phyloP scores from a whole-genome alignment of 2,113 vertebrate species.

The Syngnathus floridae region DNA sequence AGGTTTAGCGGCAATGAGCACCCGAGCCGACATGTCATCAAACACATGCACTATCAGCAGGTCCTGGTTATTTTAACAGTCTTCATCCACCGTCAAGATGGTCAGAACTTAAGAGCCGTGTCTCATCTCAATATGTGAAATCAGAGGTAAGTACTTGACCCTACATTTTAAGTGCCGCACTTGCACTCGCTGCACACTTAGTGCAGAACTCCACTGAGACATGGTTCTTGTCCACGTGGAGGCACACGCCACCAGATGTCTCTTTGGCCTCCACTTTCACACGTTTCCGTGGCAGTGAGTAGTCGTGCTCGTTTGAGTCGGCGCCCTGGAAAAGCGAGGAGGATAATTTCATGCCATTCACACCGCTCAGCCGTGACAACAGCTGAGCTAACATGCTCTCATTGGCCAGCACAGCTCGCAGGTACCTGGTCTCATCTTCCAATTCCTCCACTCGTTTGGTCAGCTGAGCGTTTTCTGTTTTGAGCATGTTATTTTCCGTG shows the following conservation, averaged over 20 bases:
- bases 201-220: slow-evolving; percentile 98
- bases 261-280: slow-evolving; percentile 75
- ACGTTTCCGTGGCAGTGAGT: slow-evolving; percentile 74
- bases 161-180: slow-evolving; percentile 89
- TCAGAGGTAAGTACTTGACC: slow-evolving; percentile 84
- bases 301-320: slow-evolving; percentile 77
- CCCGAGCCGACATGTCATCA: slow-evolving; percentile 48
- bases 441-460: slow-evolving; percentile 83
- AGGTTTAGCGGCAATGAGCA: slow-evolving; percentile 96
- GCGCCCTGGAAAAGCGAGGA: slow-evolving; percentile 88
- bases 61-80: slow-evolving; percentile 44
- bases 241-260: slow-evolving; percentile 82
- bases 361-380: slow-evolving; percentile 84
- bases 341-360: slow-evolving; percentile 88
- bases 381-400: slow-evolving; percentile 89
- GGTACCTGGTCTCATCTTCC: slow-evolving; percentile 90
- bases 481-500: slow-evolving; percentile 80
- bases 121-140: slow-evolving; percentile 63
- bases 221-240: slow-evolving; percentile 92
- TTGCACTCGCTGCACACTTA: slow-evolving; percentile 86
- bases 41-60: slow-evolving; percentile 54
- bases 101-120: slow-evolving; percentile 47
- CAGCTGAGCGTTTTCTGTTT: slow-evolving; percentile 80
- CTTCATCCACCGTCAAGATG: slow-evolving; percentile 48
- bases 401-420: slow-evolving; percentile 92